A percentile compares a stretch with the other conserved stretches of the same genome.
phyloP scores from a whole-genome alignment of 2,888 invertebrate species.

The Euphydryas editha region DNA sequence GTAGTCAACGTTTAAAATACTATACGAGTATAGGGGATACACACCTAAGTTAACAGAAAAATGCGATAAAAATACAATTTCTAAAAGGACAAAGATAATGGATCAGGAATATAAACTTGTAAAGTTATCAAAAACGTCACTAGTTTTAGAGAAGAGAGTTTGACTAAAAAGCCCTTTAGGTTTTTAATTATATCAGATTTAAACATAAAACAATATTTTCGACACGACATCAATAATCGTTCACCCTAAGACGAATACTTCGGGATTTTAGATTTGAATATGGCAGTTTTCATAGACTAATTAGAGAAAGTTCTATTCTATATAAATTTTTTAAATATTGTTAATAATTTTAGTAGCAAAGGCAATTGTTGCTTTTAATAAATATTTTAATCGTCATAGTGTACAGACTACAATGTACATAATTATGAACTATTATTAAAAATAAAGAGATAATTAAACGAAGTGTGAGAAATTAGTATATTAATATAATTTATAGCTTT shows the following conservation, averaged over 20 bases:
- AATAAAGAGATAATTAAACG: too few relatives aligned
- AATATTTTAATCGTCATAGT: neutral
- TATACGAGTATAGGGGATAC: conserved; percentile 39
- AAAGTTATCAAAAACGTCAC: conserved; percentile 76
- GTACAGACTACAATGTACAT: neutral
- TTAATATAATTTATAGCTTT: too few relatives aligned
- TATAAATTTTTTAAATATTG: neutral
- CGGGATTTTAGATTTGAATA: conserved; percentile 19
- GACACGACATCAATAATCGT: conserved; percentile 17
- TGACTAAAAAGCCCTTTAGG: conserved; percentile 36
- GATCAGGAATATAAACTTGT: conserved; percentile 71
- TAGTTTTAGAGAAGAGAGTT: conserved; percentile 42
- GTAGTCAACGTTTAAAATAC: conserved; percentile 74
- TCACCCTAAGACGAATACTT: conserved; percentile 15
- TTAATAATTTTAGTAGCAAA: conserved; percentile 10
- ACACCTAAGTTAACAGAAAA: conserved; percentile 51
- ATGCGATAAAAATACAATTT: conserved; percentile 53
- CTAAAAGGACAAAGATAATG: conserved; percentile 74
- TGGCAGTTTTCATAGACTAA: conserved; percentile 33
- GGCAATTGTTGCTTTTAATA: neutral
- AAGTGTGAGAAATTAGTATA: too few relatives aligned
- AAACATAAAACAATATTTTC: conserved; percentile 13
- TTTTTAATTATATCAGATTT: conserved; percentile 15
- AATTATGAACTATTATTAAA: too few relatives aligned
- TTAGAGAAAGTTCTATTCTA: conserved; percentile 11